These are phyloP conservation scores for Baccha elongata DNA, from an alignment of 2,888 invertebrate genomes.

Conservation along the genomic window DNA sequence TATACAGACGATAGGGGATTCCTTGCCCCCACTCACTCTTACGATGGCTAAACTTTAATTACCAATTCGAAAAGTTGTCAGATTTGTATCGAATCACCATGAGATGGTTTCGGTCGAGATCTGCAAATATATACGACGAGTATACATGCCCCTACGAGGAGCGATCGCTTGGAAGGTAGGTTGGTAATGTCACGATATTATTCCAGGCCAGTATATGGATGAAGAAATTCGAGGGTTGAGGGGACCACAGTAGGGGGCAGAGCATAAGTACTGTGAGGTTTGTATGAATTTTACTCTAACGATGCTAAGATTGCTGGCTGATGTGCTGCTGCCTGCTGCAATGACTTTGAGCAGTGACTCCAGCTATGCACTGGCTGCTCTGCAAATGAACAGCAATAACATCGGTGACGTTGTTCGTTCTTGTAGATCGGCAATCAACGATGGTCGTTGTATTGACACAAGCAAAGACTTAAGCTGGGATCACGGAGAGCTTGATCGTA, in stretches of 20 bases:
- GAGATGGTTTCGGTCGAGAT: slow-evolving; percentile 71
- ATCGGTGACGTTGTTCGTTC: slow-evolving; percentile 70
- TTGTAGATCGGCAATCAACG: slow-evolving; percentile 73
- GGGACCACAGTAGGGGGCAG: neutral
- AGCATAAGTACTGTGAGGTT: slow-evolving; percentile 13
- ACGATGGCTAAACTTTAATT: slow-evolving; percentile 71
- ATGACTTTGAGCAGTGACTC: slow-evolving; percentile 58
- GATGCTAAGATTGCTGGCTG: slow-evolving; percentile 36
- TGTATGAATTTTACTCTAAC: slow-evolving; percentile 52
- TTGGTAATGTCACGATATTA: slow-evolving; percentile 74
- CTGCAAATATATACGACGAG: slow-evolving; percentile 42
- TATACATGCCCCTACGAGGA: slow-evolving; percentile 31
- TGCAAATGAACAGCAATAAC: slow-evolving; percentile 72
- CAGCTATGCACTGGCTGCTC: slow-evolving; percentile 50
- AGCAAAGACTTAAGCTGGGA: slow-evolving; percentile 36
- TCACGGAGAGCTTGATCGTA: neutral
- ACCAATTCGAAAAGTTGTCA: slow-evolving; percentile 74
- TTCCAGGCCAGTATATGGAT: slow-evolving; percentile 51
- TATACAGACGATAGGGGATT: neutral
- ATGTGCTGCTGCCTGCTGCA: slow-evolving; percentile 23
- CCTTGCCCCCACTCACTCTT: slow-evolving; percentile 13
- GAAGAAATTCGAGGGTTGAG: slow-evolving; percentile 18
- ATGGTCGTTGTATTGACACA: slow-evolving; percentile 67
- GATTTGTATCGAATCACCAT: slow-evolving; percentile 74
- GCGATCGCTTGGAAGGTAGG: slow-evolving; percentile 66